Conservation (phyloP, 2,113 vertebrate species). For the Nanger granti region DNA sequence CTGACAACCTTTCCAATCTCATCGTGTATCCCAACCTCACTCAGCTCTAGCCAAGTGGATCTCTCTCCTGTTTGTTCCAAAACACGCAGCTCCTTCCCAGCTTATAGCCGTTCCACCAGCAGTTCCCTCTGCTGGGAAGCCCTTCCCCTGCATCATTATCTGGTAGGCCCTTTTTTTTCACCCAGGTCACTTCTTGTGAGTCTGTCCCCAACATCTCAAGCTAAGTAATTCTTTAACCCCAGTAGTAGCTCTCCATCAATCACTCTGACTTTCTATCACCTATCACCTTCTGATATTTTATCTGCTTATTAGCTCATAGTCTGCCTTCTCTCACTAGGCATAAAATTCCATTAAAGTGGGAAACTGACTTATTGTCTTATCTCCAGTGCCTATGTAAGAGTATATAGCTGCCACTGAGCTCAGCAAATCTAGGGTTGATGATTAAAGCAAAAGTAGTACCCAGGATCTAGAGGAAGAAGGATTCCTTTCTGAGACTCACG, state of each 20-base stretch:
- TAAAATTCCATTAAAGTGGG: not conserved
- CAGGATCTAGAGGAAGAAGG: not conserved
- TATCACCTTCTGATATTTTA: not conserved
- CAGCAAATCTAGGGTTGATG: not conserved
- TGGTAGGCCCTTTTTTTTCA: not conserved
- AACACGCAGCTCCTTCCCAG: not conserved
- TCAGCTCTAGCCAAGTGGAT: not conserved
- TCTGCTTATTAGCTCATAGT: conserved; percentile 1
- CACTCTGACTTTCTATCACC: not conserved
- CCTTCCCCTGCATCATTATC: not conserved
- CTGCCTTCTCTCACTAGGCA: not conserved
- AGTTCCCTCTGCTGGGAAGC: not conserved
- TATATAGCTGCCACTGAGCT: not conserved
- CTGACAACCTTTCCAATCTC: not conserved
- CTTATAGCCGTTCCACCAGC: not conserved
- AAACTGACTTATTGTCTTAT: not conserved
- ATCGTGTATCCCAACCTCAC: fast-evolving
- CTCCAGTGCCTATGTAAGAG: not conserved
- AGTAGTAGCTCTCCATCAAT: not conserved
- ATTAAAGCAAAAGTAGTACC: not conserved
- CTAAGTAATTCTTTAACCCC: not conserved
- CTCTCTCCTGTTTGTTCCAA: not conserved
- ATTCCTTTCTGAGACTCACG: not conserved
- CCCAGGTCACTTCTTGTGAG: not conserved
- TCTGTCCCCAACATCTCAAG: not conserved